phyloP scores from a whole-genome alignment of 2,797 vertebrate species.

The Rhadinocentrus ornatus region DNA sequence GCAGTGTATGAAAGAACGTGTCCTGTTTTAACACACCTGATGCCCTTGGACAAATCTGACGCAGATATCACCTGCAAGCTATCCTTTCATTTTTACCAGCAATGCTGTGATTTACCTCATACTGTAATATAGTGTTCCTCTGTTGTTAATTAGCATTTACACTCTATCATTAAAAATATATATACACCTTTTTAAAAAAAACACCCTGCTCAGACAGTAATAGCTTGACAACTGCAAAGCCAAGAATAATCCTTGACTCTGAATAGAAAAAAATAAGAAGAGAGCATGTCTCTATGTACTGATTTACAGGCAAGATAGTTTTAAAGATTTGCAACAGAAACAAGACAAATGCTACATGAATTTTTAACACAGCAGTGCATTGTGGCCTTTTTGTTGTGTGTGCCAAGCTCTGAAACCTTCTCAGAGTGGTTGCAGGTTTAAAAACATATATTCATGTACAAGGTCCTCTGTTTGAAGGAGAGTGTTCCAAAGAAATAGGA shows the following conservation, averaged over 20 bases:
- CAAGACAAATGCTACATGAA: not conserved
- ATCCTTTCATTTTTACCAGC: not conserved
- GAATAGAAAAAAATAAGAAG: not conserved
- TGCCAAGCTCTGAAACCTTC: not conserved
- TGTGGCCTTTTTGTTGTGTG: not conserved
- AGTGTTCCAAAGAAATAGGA: slow-evolving; percentile 1
- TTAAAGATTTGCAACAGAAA: not conserved
- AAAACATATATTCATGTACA: not conserved
- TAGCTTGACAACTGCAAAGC: not conserved
- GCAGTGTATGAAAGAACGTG: not conserved
- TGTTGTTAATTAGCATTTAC: not conserved
- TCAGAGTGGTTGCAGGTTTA: not conserved
- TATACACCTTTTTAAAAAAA: not conserved
- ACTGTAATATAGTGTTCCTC: not conserved
- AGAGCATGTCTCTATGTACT: no score
- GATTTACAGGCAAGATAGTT: not conserved
- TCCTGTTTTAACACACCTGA: not conserved
- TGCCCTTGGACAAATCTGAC: not conserved
- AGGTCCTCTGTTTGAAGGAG: not conserved
- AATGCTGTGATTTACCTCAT: not conserved
- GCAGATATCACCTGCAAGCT: not conserved
- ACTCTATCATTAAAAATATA: not conserved
- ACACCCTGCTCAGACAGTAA: not conserved
- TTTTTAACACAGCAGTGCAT: not conserved
- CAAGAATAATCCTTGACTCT: not conserved